Conservation (phyloP, 1,140 invertebrate genomes). For the Habropoda laboriosa region DNA sequence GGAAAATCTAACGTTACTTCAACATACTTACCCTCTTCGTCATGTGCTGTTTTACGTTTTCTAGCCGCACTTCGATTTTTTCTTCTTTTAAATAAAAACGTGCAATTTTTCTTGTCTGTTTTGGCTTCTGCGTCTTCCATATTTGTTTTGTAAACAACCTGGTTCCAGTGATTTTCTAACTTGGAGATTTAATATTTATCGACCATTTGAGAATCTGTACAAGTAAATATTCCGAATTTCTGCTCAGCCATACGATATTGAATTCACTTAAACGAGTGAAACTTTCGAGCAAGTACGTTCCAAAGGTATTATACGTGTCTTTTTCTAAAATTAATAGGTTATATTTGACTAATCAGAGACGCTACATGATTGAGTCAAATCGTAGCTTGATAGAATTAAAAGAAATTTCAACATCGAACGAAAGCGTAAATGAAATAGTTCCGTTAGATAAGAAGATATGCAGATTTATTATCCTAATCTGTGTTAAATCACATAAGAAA, state of each 20-base stretch:
- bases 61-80: conserved; percentile 74
- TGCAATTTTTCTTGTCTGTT: conserved; percentile 69
- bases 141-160: conserved; percentile 71
- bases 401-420: not conserved
- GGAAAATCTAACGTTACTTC: conserved; percentile 4
- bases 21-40: conserved; percentile 60
- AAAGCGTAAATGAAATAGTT: conserved; percentile 1
- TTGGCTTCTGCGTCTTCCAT: conserved; percentile 67
- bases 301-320: not conserved
- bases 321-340: conserved; percentile 35
- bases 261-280: conserved; percentile 27
- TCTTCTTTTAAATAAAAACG: conserved; percentile 81
- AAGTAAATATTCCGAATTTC: not conserved
- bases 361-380: conserved; percentile 4
- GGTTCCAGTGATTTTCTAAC: not conserved
- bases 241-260: not conserved
- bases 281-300: not conserved
- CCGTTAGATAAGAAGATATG: not conserved
- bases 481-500: not conserved
- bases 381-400: not conserved
- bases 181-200: conserved; percentile 5
- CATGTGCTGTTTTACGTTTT: conserved; percentile 74
- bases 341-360: conserved; percentile 34
- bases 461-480: not conserved
- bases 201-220: not conserved